Base-by-base conservation (phyloP, 2,888 invertebrate genomes). In the Molorchus minor region DNA sequence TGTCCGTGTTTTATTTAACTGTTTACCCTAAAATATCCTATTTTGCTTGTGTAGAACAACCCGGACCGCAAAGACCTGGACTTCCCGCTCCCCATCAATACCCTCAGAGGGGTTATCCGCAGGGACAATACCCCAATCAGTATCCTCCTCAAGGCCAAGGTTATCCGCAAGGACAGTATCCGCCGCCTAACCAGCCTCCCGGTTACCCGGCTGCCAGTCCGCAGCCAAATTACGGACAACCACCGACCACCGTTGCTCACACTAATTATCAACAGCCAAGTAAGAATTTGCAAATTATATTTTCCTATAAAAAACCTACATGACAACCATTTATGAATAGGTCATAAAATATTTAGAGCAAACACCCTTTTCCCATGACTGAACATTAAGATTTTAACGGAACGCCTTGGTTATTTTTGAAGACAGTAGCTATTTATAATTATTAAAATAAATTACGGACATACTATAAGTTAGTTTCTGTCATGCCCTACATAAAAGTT, bases 111-210 rank as follows among this genome's bases (percentile, higher is more conserved):
- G 86, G 86, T 33, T 87, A 87, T 72, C 87, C 87, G 58, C 90
- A 89, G 77, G 87, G 85, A 69, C 88, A 88, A 72, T 87, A 87
- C 71, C 87, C 87, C 0, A 84, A 81, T 7, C 80, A 82, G 46
- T 89, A 88, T 76, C 88, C 89, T 40, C 88, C 88, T 72, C 89
- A 89, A 74, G 85, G 84, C 54, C 85, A 85, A 21, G 82, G 82
- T 25, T 89, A 89, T 79, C 88, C 88, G 10, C 88, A 88, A 47
- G 84, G 83, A 56, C 83, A 84, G 59, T 88, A 88, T 72, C 85
- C 87, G 36, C 87, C 88, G 36, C 87, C 88, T 20, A 88, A 87
- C 65, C 88, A 87, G 78, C 87, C 87, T 21, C 88, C 88, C 69
- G 87, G 86, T 0, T 89, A 89, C 56, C 87, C 89, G 7, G 80